Percentiles rank a stretch among this genome's conserved stretches.
These are phyloP conservation scores for Perithous albicinctus DNA, from an alignment of 2,888 invertebrate genomes.

Conservation along the genomic window DNA sequence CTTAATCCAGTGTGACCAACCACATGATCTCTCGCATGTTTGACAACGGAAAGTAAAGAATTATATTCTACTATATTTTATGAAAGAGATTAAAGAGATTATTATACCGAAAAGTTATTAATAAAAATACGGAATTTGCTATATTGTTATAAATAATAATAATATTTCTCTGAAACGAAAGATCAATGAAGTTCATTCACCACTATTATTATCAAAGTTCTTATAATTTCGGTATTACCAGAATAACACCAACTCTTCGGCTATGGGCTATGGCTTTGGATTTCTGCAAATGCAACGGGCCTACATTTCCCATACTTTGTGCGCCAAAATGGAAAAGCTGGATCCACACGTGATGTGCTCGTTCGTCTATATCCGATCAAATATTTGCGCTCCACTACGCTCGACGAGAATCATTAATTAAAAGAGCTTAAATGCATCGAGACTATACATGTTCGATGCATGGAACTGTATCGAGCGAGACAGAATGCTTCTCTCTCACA, in stretches of 20 bases:
- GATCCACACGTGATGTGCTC: slow-evolving; percentile 26
- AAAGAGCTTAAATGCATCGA: slow-evolving; percentile 74
- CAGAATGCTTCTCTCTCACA: slow-evolving; percentile 39
- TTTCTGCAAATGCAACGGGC: not conserved
- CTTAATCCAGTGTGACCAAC: too few relatives aligned
- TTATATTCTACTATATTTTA: too few relatives aligned
- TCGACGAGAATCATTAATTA: slow-evolving; percentile 70
- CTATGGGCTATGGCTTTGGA: not conserved
- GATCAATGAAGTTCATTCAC: too few relatives aligned
- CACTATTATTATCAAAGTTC: too few relatives aligned
- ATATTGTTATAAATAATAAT: too few relatives aligned
- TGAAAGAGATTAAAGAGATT: too few relatives aligned
- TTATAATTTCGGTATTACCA: not conserved
- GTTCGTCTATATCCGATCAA: slow-evolving; percentile 71
- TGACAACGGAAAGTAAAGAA: too few relatives aligned
- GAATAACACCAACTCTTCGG: not conserved
- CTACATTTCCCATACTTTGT: slow-evolving; percentile 26
- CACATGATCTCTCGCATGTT: too few relatives aligned
- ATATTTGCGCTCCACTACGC: slow-evolving; percentile 71
- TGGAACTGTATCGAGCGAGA: slow-evolving; percentile 33
- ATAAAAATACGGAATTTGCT: too few relatives aligned
- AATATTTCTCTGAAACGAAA: too few relatives aligned
- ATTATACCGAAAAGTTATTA: too few relatives aligned
- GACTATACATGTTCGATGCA: not conserved
- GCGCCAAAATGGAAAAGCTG: slow-evolving; percentile 38